Base-by-base conservation (phyloP, 2,888 invertebrate species). In the Pharmacophagus antenor region DNA sequence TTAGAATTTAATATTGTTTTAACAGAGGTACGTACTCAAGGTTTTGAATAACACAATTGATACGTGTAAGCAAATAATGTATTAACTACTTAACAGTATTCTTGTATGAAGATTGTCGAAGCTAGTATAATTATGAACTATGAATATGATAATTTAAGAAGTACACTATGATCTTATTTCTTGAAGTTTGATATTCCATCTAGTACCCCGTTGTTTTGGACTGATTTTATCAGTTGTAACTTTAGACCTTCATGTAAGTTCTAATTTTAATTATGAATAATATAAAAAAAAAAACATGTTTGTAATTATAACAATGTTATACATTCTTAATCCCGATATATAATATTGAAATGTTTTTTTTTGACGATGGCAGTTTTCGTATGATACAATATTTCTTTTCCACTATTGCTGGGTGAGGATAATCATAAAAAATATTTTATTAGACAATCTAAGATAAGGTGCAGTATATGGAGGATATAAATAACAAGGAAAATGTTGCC, bases 341-440 rank as follows among this genome's bases (percentile, higher is more conserved):
- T 37, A 37, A n/a, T n/a, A 37, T 37, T 37, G 3, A 0, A 0
- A 37, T 37, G n/a, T 37, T 37, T 42, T 21, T 42, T 44, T 31
- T 10, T 18, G 2, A 1, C 22, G 47, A 60, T 21, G 48, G 48
- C 21, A 17, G 46, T 31, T 52, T 56, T 22, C 17, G 17, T 37
- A 27, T 52, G 48, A 56, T 27, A 56, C 31, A 56, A 60, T 60
- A 61, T 61, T 49, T 50, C 50, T 18, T 22, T 49, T 25, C 18
- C 22, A 61, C 56, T 61, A 56, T 52, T 47, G 49, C 51, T 52
- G 61, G 52, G 56, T 42, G 48, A 61, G 61, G 61, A 61, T 61
- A 61, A 61, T 61, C 61, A 56, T 61, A 61, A 61, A 61, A 61
- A 61, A 52, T 61, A 56, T 61, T 60, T 60, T 60, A 61, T 61